Percentiles rank a stretch among this genome's conserved stretches.
Conservation (phyloP, 2,113 vertebrate genomes). For the Lophius piscatorius region DNA sequence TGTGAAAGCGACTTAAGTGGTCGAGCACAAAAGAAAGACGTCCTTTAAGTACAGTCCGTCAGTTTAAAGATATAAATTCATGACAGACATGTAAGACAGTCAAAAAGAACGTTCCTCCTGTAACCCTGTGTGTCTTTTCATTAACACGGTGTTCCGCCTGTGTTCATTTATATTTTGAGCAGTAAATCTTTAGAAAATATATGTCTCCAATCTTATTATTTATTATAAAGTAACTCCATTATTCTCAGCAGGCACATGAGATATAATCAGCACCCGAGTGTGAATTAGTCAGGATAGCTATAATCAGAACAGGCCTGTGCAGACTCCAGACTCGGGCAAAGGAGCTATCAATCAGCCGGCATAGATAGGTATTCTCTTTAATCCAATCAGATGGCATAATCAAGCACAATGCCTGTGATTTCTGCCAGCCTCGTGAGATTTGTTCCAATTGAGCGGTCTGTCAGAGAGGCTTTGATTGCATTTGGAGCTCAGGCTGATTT, state of each 20-base stretch:
- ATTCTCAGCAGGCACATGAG: slow-evolving; percentile 37
- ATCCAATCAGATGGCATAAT: slow-evolving; percentile 81
- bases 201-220: slow-evolving; percentile 18
- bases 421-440: slow-evolving; percentile 71
- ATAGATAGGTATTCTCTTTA: slow-evolving; percentile 72
- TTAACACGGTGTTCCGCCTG: too few relatives aligned
- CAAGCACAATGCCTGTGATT: slow-evolving; percentile 78
- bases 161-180: not conserved
- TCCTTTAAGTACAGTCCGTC: too few relatives aligned
- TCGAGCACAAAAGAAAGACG: too few relatives aligned
- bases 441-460: slow-evolving; percentile 73
- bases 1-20: too few relatives aligned
- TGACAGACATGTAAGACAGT: too few relatives aligned
- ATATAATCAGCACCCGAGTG: slow-evolving; percentile 32
- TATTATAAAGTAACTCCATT: slow-evolving; percentile 20
- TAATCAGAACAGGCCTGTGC: slow-evolving; percentile 46
- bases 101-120: too few relatives aligned
- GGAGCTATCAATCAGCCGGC: slow-evolving; percentile 72
- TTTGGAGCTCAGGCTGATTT: slow-evolving; percentile 66
- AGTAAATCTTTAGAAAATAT: not conserved
- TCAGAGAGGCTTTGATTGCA: slow-evolving; percentile 76
- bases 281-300: slow-evolving; percentile 13
- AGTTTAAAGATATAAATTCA: too few relatives aligned
- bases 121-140: too few relatives aligned
- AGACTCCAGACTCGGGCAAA: slow-evolving; percentile 42